Evolutionary conservation across 23 tunicate genomes (phyloP), one percentile per base, ranked within the genome.

Genomic region (Diplosoma virens): DNA sequence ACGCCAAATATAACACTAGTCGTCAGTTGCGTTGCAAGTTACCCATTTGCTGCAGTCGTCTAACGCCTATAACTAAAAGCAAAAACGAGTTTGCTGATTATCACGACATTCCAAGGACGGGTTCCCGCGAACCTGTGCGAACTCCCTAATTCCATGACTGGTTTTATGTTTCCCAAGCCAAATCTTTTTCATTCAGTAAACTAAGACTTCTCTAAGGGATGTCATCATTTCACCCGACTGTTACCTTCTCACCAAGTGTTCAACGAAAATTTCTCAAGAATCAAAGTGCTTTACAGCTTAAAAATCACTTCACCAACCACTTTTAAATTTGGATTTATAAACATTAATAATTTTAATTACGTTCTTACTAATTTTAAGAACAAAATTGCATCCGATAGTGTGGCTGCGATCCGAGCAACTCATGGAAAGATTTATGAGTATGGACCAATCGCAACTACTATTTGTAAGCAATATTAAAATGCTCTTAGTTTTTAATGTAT

Each of bases 381-480:
- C 3, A 11, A 16, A 26, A 85, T 92, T 32, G 92, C 66, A 29
- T 0, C 0, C 3, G 87, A 85, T 53, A 85, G 97, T 37, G 97
- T 77, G 32, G 32, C 41, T 5, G 97, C 97, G 25, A 92, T 92
- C 61, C 16, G 32, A 27, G 18, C 58, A 0, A 87, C 81, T 1
- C 87, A 92, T 67, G 74, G 73, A 34, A 59, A 74, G 48, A 37
- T 16, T 20, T 92, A 74, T 72, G 47, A 67, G 32, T 17, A 69
- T 23, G 97, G 97, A 7, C 68, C 92, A 0, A 92, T 92, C 41
- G 64, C 97, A 20, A 48, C 77, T 47, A 84, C 85, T 1, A 85
- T 92, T 7, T 92, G 97, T 92, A 69, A 92, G 92, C 86, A 52
- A n/a, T n/a, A n/a, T n/a, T n/a, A n/a, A n/a, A n/a, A n/a, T n/a